Evolutionary conservation across 2,113 vertebrate species (phyloP).

Genomic region (Sebastes schlegelii): DNA sequence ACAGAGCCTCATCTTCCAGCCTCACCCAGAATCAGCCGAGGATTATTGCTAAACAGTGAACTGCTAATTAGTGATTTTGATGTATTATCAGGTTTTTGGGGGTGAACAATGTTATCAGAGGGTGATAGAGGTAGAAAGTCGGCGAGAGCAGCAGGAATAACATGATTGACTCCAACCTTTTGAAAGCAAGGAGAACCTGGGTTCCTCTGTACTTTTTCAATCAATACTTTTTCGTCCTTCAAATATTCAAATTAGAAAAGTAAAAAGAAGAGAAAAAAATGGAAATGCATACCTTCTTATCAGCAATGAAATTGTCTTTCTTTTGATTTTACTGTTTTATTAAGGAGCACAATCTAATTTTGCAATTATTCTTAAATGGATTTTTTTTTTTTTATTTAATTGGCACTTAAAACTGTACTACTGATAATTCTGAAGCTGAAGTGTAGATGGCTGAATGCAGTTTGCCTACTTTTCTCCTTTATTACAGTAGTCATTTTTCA

Average conservation of each 20-base stretch:
- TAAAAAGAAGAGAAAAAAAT: conserved; percentile 38
- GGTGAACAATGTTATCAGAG: conserved; percentile 34
- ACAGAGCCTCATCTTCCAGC: conserved; percentile 81
- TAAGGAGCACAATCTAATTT: not conserved
- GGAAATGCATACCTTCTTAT: conserved; percentile 18
- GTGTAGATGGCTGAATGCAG: conserved; percentile 4
- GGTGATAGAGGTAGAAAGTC: conserved; percentile 12
- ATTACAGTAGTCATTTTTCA: conserved; percentile 7
- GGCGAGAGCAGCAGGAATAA: conserved; percentile 58
- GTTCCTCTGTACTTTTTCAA: conserved; percentile 82
- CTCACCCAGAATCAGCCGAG: conserved; percentile 92
- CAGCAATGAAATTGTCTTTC: conserved; percentile 1
- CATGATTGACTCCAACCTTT: conserved; percentile 95
- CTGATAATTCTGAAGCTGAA: not conserved
- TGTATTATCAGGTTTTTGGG: conserved; percentile 86
- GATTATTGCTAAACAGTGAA: conserved; percentile 93
- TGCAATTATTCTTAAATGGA: conserved; percentile 5
- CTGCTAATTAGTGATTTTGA: conserved; percentile 91
- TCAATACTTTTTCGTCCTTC: conserved; percentile 93
- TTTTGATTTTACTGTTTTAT: conserved; percentile 7
- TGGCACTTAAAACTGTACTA: not conserved
- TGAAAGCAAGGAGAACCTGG: conserved; percentile 87
- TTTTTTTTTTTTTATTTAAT: conserved; percentile 16
- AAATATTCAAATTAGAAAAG: conserved; percentile 85
- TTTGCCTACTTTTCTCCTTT: not conserved